Conservation (phyloP, 1,140 invertebrate genomes). For the Dreissena rostriformis region DNA sequence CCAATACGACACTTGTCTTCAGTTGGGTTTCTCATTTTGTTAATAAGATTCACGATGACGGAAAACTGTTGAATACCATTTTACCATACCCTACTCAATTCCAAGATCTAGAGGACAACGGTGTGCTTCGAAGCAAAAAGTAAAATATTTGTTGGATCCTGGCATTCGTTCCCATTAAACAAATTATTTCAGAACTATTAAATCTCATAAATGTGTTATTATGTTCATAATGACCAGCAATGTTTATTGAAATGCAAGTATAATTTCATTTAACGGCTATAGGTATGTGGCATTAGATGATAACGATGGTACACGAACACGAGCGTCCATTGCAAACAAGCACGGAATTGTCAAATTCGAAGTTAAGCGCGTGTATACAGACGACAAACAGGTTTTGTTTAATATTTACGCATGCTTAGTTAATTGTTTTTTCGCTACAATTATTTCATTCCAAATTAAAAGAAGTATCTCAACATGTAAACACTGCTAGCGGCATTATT, state of each 20-base stretch:
- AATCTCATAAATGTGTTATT: not conserved
- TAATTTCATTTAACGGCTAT: not conserved
- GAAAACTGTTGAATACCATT: slow-evolving; percentile 19
- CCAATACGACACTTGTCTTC: not conserved
- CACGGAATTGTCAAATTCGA: slow-evolving; percentile 41
- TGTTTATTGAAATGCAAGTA: not conserved
- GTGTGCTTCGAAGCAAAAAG: slow-evolving; percentile 30
- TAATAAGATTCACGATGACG: slow-evolving; percentile 21
- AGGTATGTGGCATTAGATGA: not conserved
- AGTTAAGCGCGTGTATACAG: slow-evolving; percentile 19
- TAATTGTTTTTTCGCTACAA: too few species aligned
- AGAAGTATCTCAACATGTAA: too few species aligned
- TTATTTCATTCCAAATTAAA: too few species aligned
- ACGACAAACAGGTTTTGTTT: slow-evolving; percentile 8
- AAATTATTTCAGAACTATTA: not conserved
- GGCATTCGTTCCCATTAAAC: too few species aligned
- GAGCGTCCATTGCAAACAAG: slow-evolving; percentile 4
- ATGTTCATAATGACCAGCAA: not conserved
- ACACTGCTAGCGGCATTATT: too few species aligned
- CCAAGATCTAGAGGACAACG: slow-evolving; percentile 1
- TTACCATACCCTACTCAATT: slow-evolving; percentile 27
- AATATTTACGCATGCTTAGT: too few species aligned
- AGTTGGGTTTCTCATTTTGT: slow-evolving; percentile 32
- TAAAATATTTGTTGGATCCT: slow-evolving; percentile 1
- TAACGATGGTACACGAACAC: not conserved